These are phyloP conservation scores for Apamea epomidion DNA, from an alignment of 2,888 invertebrate species.

Conservation along the genomic window DNA sequence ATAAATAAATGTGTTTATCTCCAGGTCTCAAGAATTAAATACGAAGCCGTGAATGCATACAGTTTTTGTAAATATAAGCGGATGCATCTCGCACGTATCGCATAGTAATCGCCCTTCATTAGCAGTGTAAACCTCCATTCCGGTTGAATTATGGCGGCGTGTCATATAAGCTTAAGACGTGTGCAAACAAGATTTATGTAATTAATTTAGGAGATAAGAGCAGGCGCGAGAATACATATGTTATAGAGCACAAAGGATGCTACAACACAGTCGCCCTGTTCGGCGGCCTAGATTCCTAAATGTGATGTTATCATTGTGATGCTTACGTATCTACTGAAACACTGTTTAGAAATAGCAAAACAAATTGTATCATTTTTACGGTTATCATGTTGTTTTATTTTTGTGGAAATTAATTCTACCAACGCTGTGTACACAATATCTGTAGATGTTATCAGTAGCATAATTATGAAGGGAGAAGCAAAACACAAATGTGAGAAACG, in stretches of 20 bases:
- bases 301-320: constrained; percentile 27
- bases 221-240: constrained; percentile 84
- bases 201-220: constrained; percentile 90
- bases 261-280: constrained; percentile 67
- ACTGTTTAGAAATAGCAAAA: constrained; percentile 3
- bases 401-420: constrained; percentile 56
- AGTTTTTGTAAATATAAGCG: constrained; percentile 34
- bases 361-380: constrained; percentile 7
- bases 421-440: constrained; percentile 55
- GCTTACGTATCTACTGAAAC: constrained; percentile 9
- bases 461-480: constrained; percentile 74
- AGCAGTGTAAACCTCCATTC: constrained; percentile 85
- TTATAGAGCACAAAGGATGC: constrained; percentile 83
- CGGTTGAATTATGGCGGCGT: constrained; percentile 88
- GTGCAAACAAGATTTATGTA: constrained; percentile 91
- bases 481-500: constrained; percentile 67
- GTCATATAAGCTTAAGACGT: constrained; percentile 90
- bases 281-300: constrained; percentile 33
- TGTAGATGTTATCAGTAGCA: constrained; percentile 71
- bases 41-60: background rate
- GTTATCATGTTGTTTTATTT: constrained; percentile 27
- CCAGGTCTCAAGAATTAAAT: background rate
- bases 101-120: constrained; percentile 86
- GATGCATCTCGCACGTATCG: constrained; percentile 65
- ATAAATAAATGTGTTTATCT: constrained; percentile 4